A percentile compares a stretch with the other conserved stretches of the same genome.
Conservation (phyloP, 2,888 invertebrate species). For the Rutpela maculata region DNA sequence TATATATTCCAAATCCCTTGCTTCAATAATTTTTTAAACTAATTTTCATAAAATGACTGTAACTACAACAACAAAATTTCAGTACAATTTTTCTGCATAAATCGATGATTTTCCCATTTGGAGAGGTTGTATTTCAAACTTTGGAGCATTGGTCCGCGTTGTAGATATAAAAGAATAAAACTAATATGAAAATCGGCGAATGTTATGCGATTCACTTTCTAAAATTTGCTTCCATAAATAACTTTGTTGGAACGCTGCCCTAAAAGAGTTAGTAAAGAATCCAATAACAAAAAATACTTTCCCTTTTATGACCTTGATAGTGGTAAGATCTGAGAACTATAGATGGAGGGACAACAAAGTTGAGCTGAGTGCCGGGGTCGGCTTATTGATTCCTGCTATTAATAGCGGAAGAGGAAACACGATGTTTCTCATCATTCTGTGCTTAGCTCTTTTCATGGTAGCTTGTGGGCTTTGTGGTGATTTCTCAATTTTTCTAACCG, state of each 20-base stretch:
- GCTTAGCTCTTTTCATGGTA: constrained; percentile 52
- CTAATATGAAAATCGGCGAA: background rate
- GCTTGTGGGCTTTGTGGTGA: constrained; percentile 42
- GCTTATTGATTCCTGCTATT: constrained; percentile 67
- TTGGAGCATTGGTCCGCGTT: background rate
- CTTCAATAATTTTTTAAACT: no score
- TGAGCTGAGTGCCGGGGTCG: constrained; percentile 56
- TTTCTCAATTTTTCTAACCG: constrained; percentile 23
- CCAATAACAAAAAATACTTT: constrained; percentile 28
- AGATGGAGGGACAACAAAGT: constrained; percentile 47
- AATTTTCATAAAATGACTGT: no score
- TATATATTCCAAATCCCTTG: no score
- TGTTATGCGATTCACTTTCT: background rate
- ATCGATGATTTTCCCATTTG: no score
- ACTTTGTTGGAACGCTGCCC: constrained; percentile 16
- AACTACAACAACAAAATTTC: no score
- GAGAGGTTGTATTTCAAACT: no score
- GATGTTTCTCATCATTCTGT: constrained; percentile 59
- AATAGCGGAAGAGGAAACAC: constrained; percentile 62
- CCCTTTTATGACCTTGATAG: constrained; percentile 39
- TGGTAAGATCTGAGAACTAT: constrained; percentile 42
- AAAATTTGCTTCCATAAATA: constrained; percentile 11
- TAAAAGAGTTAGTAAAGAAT: constrained; percentile 12
- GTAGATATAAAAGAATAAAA: background rate
- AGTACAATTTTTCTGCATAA: no score